phyloP scores from a whole-genome alignment of 2,113 vertebrate species.

The Bostrychus sinensis region DNA sequence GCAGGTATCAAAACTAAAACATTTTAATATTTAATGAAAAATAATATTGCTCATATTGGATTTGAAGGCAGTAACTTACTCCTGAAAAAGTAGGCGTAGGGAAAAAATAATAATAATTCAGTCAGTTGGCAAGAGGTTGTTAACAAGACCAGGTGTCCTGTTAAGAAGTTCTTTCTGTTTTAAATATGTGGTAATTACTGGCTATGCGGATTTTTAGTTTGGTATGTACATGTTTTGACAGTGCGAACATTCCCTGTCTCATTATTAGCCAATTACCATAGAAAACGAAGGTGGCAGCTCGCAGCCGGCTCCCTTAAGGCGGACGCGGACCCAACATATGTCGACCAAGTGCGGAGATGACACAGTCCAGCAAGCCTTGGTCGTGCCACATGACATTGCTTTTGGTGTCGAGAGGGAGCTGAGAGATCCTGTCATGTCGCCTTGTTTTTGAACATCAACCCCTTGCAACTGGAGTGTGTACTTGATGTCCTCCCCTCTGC shows the following conservation, averaged over 20 bases:
- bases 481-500: constrained; percentile 44
- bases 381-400: constrained; percentile 48
- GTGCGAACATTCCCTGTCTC: constrained; percentile 61
- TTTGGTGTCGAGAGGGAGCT: constrained; percentile 48
- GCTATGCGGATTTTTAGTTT: constrained; percentile 59
- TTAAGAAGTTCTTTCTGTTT: neutral
- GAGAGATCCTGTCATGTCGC: constrained; percentile 64
- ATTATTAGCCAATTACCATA: constrained; percentile 73
- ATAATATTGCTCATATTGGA: no score
- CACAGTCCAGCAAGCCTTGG: constrained; percentile 60
- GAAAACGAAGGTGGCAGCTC: constrained; percentile 66
- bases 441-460: constrained; percentile 62
- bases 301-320: constrained; percentile 57
- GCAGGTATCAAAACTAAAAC: no score
- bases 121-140: neutral
- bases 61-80: no score
- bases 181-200: constrained; percentile 67
- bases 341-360: constrained; percentile 46
- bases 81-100: no score
- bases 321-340: constrained; percentile 66
- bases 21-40: no score
- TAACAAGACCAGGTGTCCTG: neutral
- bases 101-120: no score
- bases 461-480: constrained; percentile 42
- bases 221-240: constrained; percentile 66